phyloP scores from a whole-genome alignment of 1,140 invertebrate genomes.

The Rhyzopertha dominica region DNA sequence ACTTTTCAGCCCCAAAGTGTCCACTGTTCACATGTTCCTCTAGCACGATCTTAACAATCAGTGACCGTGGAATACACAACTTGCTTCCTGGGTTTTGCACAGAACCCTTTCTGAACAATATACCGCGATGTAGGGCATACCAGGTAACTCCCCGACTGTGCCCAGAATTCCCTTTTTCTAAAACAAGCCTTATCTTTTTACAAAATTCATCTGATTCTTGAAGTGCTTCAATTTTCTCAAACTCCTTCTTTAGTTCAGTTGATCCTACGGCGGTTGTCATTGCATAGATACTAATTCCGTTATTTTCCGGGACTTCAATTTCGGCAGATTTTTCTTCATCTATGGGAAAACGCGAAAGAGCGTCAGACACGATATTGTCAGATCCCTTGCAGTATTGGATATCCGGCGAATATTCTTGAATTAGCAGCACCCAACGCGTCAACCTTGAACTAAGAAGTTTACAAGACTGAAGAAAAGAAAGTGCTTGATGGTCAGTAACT shows the following conservation, averaged over 20 bases:
- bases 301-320: conserved; percentile 4
- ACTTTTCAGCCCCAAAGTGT: conserved; percentile 4
- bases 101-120: conserved; percentile 3
- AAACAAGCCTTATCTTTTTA: neutral
- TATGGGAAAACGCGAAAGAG: conserved; percentile 1
- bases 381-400: conserved; percentile 9
- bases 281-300: too few relatives aligned
- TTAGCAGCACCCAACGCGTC: conserved; percentile 4
- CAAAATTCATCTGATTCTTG: conserved; percentile 5
- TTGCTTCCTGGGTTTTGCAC: neutral
- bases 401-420: conserved; percentile 5
- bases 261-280: too few relatives aligned
- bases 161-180: neutral
- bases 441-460: conserved; percentile 1
- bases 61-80: neutral
- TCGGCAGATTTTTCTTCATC: neutral
- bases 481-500: conserved; percentile 5
- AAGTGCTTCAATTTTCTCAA: neutral
- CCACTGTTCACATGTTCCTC: conserved; percentile 6
- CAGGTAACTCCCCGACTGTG: neutral
- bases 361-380: conserved; percentile 7
- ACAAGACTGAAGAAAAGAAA: conserved; percentile 5
- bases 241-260: neutral
- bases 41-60: neutral
- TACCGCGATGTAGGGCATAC: neutral